Evolutionary conservation across 2,797 vertebrate genomes (phyloP).

Genomic region (Antrozous pallidus): DNA sequence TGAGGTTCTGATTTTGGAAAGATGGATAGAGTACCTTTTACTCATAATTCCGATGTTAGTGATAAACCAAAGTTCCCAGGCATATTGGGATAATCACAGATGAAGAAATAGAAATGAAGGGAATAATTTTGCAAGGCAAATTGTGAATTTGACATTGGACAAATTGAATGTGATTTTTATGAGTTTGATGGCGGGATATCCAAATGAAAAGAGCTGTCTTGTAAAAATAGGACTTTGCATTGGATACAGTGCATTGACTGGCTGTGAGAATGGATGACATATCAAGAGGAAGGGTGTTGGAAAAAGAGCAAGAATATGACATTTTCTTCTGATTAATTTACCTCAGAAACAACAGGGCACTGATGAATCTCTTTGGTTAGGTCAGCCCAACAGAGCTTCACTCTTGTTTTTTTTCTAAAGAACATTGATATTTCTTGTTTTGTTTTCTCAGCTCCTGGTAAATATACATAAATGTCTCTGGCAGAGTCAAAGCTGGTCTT

Average conservation of each 20-base stretch:
- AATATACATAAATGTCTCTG: neutral
- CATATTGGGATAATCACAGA: neutral
- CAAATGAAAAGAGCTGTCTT: neutral
- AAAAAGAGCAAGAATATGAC: neutral
- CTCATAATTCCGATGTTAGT: neutral
- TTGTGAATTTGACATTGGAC: neutral
- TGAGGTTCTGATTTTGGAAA: slow-evolving; percentile 29
- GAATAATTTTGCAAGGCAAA: neutral
- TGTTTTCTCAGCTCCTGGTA: slow-evolving; percentile 44
- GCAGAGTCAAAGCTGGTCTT: neutral
- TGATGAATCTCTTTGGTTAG: neutral
- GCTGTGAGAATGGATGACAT: neutral
- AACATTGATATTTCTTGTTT: slow-evolving; percentile 41
- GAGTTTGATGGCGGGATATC: neutral
- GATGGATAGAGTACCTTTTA: neutral
- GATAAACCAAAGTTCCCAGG: neutral
- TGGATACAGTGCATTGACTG: neutral
- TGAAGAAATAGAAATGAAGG: neutral
- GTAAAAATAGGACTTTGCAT: neutral
- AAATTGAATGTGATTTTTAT: neutral
- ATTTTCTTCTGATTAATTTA: slow-evolving; percentile 20
- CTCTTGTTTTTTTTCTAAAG: neutral
- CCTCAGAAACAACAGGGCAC: neutral
- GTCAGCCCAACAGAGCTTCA: neutral
- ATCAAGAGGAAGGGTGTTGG: neutral